Conservation (phyloP, 2,113 vertebrate species). For the Megaptera novaeangliae region DNA sequence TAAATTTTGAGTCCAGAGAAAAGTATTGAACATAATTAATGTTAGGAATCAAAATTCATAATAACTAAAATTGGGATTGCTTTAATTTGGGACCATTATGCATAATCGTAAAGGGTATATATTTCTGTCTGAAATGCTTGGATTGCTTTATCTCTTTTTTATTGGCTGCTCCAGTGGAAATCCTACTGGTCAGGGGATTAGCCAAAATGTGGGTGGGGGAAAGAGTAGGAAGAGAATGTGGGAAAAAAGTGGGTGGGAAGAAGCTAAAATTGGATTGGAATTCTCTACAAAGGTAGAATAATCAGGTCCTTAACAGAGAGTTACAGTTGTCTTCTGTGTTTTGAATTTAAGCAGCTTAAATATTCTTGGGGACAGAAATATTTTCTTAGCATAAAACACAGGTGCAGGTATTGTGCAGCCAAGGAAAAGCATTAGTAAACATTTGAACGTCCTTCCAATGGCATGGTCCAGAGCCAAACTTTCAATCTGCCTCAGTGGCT, state of each 20-base stretch:
- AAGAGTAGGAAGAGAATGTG: background rate
- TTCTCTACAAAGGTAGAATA: conserved; percentile 14
- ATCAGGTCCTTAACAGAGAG: background rate
- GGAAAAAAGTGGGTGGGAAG: background rate
- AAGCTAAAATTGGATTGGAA: conserved; percentile 29
- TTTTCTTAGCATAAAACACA: conserved; percentile 69
- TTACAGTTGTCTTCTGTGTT: conserved; percentile 38
- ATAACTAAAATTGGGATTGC: background rate
- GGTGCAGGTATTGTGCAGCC: conserved; percentile 44
- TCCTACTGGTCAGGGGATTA: background rate
- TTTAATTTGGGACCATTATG: background rate
- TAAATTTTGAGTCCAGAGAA: background rate
- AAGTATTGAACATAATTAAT: background rate
- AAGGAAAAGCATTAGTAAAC: conserved; percentile 32
- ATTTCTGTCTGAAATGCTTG: background rate
- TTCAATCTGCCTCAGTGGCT: background rate
- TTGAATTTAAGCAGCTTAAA: conserved; percentile 54
- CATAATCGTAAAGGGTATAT: background rate
- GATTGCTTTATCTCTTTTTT: background rate
- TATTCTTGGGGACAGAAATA: conserved; percentile 53
- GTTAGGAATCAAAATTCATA: background rate
- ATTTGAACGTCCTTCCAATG: conserved; percentile 9
- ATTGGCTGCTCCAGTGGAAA: background rate
- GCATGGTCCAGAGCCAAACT: background rate
- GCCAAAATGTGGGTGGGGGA: background rate